Evolutionary conservation across 2,113 vertebrate species (phyloP).

Genomic region (Hyla sarda): DNA sequence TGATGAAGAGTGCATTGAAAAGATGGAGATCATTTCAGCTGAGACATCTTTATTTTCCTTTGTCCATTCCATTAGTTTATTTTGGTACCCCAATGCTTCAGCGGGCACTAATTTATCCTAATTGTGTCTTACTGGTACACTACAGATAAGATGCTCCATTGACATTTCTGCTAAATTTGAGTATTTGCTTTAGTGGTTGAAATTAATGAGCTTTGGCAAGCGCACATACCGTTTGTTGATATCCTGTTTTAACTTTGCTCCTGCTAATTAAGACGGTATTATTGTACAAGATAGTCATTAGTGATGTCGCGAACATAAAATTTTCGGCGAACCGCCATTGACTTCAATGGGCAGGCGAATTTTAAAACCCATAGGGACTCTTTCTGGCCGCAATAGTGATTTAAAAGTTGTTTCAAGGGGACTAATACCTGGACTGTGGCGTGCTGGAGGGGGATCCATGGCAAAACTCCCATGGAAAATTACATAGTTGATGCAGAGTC

Average conservation of each 20-base stretch:
- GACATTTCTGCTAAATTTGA: not conserved
- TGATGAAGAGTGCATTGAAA: not conserved
- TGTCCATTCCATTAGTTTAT: constrained; percentile 58
- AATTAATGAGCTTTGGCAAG: constrained; percentile 43
- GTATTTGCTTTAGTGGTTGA: constrained; percentile 31
- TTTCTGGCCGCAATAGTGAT: too few relatives aligned
- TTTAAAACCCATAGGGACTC: too few relatives aligned
- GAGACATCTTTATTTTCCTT: not conserved
- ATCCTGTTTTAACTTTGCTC: not conserved
- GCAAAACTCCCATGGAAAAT: too few relatives aligned
- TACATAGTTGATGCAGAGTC: too few relatives aligned
- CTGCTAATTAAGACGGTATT: not conserved
- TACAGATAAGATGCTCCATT: constrained; percentile 60
- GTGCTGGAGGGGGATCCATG: too few relatives aligned
- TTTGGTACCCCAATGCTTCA: constrained; percentile 58
- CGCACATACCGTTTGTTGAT: constrained; percentile 10
- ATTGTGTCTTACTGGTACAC: constrained; percentile 58
- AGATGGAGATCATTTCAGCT: not conserved
- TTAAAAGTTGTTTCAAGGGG: too few relatives aligned
- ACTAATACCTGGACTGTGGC: too few relatives aligned
- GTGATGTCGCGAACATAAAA: too few relatives aligned
- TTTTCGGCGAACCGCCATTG: too few relatives aligned
- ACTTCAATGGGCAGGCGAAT: too few relatives aligned
- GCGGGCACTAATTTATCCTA: constrained; percentile 59
- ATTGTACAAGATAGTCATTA: too few relatives aligned